Base-by-base conservation (phyloP, 2,113 vertebrate genomes). In the Gymnocephalus cernua region DNA sequence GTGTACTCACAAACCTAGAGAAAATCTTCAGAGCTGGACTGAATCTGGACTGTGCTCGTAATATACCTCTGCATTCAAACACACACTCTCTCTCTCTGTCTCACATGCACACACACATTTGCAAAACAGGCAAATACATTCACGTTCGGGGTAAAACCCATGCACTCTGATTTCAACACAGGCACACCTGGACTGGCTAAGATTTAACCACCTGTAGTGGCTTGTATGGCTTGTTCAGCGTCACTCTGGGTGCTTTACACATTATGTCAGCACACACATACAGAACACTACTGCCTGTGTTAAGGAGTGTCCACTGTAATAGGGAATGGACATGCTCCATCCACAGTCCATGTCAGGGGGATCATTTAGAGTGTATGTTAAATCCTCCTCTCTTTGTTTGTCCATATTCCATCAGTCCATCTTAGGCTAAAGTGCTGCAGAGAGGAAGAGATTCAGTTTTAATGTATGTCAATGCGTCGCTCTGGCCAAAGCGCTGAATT, bases 341-440 rank as follows among this genome's bases (percentile, higher is more conserved):
- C 58, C 77, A 35, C 58, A 23, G 71, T 80, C 62, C 63, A 59
- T 45, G 47, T 63, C 18, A 9, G 59, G 29, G 59, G 21, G 48
- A n/a, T 65, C 23, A 54, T 70, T 74, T 45, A 56, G n/a, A 25
- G 72, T 59, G 54, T 68, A 67, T 61, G 54, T 80, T 68, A 59
- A 54, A 41, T 80, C 76, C 32, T 72, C 79, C 86, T 77, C 84
- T 85, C 75, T 79, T 80, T 88, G 67, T 85, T 80, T 64, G 86
- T 90, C 89, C 64, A 15, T 77, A 29, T 84, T 72, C 80, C 56
- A 67, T 88, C 79, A 73, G 86, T 91, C 83, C 82, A 58, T 87
- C 70, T 90, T 80, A 79, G 77, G 87, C 80, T 99, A 97, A 98
- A 98, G 97, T 98, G 97, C 97, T 96, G 96, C 94, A 93, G 93